Evolutionary conservation across 2,888 invertebrate species (phyloP), one percentile per base, ranked within the genome.

Genomic region (Philereme transversata): DNA sequence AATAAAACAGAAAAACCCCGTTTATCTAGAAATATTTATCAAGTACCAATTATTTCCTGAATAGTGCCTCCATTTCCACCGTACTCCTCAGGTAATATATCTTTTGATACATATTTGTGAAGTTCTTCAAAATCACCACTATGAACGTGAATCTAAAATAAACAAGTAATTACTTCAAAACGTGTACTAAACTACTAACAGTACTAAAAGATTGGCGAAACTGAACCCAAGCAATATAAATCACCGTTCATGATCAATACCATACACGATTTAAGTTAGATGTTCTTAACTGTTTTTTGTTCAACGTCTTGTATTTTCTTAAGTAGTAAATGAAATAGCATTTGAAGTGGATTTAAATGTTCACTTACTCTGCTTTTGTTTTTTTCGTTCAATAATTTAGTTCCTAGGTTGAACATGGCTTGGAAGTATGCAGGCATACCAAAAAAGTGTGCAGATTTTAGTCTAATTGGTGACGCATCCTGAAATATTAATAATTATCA

Each of bases 11-110:
- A 22, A 22, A 22, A 22, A 22, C 1, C 22, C 1, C 22, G 22
- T 22, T 3, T 22, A 22, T 22, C 1, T 22, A 22, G 22, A 22
- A 22, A 22, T 22, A 22, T 22, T 22, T 22, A 22, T 22, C 22
- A 22, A 22, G 22, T 40, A 93, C 93, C 90, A 57, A 84, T 83
- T 48, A 93, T 79, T 70, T 91, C 88, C 62, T 85, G 83, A 9
- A 93, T 75, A 5, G 92, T 82, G 0, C 93, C 93, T 22, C 90
- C 94, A 5, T 90, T 87, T 0, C 95, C 95, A 4, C 95, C 95
- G 74, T 95, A 95, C 76, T 95, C 95, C 10, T 77, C 76, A 0
- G 95, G 95, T 51, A 95, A 78, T 46, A 93, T 83, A 33, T 92
- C 86, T 64, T 90, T 91, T 0, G 95, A 93, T n/a, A 95, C 82